Conservation (phyloP, 1,140 invertebrate species). For the Portunus trituberculatus region DNA sequence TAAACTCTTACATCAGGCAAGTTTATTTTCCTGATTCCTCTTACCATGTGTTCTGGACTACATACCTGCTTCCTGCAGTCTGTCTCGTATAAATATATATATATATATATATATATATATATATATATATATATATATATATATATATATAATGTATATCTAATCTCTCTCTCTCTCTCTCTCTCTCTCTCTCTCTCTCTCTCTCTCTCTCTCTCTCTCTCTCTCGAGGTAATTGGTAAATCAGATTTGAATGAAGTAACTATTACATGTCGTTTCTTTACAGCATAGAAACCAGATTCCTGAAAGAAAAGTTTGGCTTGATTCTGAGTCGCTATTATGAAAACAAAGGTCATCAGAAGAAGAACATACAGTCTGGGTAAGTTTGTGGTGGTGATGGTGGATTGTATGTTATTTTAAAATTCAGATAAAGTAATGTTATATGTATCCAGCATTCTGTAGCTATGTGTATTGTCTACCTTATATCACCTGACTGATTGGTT, state of each 20-base stretch:
- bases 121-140: too few species aligned
- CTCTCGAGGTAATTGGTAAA: not conserved
- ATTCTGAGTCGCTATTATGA: slow-evolving; percentile 94
- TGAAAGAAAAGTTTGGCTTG: slow-evolving; percentile 87
- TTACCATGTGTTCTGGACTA: not conserved
- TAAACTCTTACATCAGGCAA: slow-evolving; percentile 88
- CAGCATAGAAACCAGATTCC: slow-evolving; percentile 88
- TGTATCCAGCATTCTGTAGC: too few species aligned
- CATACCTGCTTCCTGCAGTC: not conserved
- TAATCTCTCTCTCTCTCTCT: not conserved
- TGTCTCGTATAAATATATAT: not conserved
- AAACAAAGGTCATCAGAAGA: slow-evolving; percentile 96
- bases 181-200: too few species aligned
- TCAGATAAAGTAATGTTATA: too few species aligned
- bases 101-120: too few species aligned
- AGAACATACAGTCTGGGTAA: slow-evolving; percentile 88
- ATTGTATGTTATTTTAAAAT: too few species aligned
- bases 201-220: too few species aligned
- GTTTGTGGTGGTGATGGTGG: slow-evolving; percentile 63
- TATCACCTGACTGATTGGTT: not conserved
- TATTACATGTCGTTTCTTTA: slow-evolving; percentile 78
- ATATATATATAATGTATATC: too few species aligned
- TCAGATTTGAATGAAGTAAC: not conserved
- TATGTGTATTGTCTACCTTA: not conserved
- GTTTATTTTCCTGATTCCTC: not conserved